Conservation (phyloP, 2,113 vertebrate species). For the Limnothrissa miodon region DNA sequence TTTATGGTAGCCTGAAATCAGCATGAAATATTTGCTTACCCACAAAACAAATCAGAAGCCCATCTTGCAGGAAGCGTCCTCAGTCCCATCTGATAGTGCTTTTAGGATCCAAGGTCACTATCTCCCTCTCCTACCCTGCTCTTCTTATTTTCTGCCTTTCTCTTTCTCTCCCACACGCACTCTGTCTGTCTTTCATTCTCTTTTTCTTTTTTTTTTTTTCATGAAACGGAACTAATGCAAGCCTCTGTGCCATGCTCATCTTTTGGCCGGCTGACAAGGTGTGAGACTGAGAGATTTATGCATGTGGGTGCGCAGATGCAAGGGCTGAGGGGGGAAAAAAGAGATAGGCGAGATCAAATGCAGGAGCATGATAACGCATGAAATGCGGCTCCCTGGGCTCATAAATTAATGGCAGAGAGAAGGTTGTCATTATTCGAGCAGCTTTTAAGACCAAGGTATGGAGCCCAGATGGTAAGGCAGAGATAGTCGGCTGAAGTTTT, state of each 20-base stretch:
- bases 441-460: slow-evolving; percentile 86
- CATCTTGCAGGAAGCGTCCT: slow-evolving; percentile 52
- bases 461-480: slow-evolving; percentile 86
- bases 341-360: slow-evolving; percentile 90
- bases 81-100: slow-evolving; percentile 83
- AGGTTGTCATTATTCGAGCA: slow-evolving; percentile 91
- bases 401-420: slow-evolving; percentile 90
- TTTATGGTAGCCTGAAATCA: neutral
- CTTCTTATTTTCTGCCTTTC: slow-evolving; percentile 15
- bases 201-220: neutral
- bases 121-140: slow-evolving; percentile 47
- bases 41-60: slow-evolving; percentile 80
- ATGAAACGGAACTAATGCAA: slow-evolving; percentile 76
- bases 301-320: slow-evolving; percentile 82
- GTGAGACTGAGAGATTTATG: slow-evolving; percentile 88
- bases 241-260: slow-evolving; percentile 79
- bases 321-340: slow-evolving; percentile 68
- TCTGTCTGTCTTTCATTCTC: slow-evolving; percentile 21
- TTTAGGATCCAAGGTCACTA: slow-evolving; percentile 86
- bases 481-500: slow-evolving; percentile 86
- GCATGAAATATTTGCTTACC: slow-evolving; percentile 19
- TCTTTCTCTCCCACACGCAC: slow-evolving; percentile 11
- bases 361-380: slow-evolving; percentile 87
- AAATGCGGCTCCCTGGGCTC: slow-evolving; percentile 82
- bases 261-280: slow-evolving; percentile 78